These are phyloP conservation scores for Euleptes europaea DNA, from an alignment of 2,113 vertebrate genomes.

Conservation along the genomic window DNA sequence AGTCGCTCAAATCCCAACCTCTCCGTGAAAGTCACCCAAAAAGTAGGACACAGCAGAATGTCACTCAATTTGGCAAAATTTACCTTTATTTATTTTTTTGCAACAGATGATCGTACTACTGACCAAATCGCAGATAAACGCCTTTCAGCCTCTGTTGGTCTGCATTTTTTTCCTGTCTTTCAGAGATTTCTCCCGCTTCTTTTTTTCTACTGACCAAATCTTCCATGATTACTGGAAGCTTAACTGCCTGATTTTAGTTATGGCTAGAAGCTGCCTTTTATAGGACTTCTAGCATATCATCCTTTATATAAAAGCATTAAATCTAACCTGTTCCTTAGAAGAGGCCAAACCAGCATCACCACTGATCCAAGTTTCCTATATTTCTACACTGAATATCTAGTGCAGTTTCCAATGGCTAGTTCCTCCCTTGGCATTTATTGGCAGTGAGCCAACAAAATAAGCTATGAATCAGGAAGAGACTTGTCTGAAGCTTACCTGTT, in stretches of 20 bases:
- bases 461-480: neutral
- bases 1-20: neutral
- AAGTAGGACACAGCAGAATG: neutral
- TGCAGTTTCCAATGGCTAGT: neutral
- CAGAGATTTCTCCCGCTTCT: too few species aligned
- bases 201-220: too few species aligned
- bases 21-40: too few species aligned
- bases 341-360: neutral
- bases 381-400: neutral
- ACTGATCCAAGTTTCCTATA: neutral
- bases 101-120: neutral
- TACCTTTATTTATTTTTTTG: neutral
- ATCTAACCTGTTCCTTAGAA: neutral
- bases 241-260: neutral
- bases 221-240: neutral
- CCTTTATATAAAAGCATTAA: neutral
- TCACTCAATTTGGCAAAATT: neutral
- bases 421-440: neutral
- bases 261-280: neutral
- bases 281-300: neutral
- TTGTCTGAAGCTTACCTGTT: neutral
- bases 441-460: neutral
- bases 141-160: too few species aligned
- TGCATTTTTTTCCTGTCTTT: too few species aligned
- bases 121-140: too few species aligned